A percentile compares a stretch with the other conserved stretches of the same genome.
Conservation (phyloP, 30 jellyfish, hydroid and myxozoan genomes). For the Rhopilema esculentum region DNA sequence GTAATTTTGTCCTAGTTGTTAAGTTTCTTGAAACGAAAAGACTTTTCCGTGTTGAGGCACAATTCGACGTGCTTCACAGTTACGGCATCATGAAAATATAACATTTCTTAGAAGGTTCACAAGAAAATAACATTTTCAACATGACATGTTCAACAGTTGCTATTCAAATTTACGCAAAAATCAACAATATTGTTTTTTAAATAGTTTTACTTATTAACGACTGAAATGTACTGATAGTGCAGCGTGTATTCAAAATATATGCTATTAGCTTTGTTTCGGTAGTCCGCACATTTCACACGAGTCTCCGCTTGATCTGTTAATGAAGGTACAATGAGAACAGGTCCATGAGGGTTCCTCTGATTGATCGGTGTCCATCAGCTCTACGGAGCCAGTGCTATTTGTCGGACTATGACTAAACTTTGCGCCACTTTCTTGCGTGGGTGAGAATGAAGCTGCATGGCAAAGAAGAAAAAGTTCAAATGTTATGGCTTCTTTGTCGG, state of each 20-base stretch:
- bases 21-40: too few species aligned
- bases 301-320: constrained; percentile 71
- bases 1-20: too few species aligned
- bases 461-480: not conserved
- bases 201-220: not conserved
- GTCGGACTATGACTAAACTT: constrained; percentile 31
- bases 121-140: not conserved
- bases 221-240: not conserved
- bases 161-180: not conserved
- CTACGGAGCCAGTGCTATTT: constrained; percentile 69
- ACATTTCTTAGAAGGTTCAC: too few species aligned
- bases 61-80: too few species aligned
- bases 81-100: too few species aligned
- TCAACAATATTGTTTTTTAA: not conserved
- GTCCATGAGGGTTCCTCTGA: constrained; percentile 85
- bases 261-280: constrained; percentile 51
- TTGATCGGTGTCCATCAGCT: constrained; percentile 78
- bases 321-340: constrained; percentile 91
- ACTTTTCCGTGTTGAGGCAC: too few species aligned
- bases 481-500: too few species aligned
- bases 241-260: not conserved
- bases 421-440: constrained; percentile 42
- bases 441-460: constrained; percentile 45
- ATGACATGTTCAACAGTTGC: not conserved
- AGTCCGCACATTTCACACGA: constrained; percentile 96